Conservation (phyloP, 1,140 invertebrate genomes). For the Tetramorium alpestre region DNA sequence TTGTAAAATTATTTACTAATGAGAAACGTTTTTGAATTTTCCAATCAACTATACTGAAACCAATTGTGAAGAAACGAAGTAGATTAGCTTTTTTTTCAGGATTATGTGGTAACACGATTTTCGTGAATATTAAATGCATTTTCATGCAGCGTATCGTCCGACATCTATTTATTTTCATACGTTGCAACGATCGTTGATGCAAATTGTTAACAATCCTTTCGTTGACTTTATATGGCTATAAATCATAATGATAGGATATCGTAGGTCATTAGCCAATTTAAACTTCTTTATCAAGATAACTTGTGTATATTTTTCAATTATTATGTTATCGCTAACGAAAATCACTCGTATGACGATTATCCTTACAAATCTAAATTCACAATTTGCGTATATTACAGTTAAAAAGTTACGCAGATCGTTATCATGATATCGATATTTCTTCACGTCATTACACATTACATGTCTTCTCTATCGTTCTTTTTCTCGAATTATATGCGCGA, state of each 20-base stretch:
- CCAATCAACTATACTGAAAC: not conserved
- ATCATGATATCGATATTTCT: not conserved
- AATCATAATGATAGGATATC: constrained; percentile 6
- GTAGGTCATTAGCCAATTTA: constrained; percentile 29
- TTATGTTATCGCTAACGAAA: not conserved
- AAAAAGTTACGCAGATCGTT: not conserved
- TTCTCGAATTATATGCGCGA: not conserved
- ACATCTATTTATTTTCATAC: constrained; percentile 16
- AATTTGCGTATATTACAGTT: not conserved
- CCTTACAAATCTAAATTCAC: not conserved
- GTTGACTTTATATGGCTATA: constrained; percentile 1
- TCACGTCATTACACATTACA: not conserved
- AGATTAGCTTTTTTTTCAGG: not conserved
- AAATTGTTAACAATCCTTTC: constrained; percentile 25
- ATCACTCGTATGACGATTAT: not conserved
- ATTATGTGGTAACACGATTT: constrained; percentile 1
- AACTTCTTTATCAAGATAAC: constrained; percentile 9
- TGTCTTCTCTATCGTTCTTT: not conserved
- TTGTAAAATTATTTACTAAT: constrained; percentile 10
- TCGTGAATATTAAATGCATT: not conserved
- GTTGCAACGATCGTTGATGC: not conserved
- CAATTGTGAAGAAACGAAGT: not conserved
- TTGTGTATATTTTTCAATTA: not conserved
- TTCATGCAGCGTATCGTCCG: not conserved
- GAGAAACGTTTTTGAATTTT: not conserved